Conservation (phyloP, 30 jellyfish, hydroid and myxozoan genomes). For the Mastigias papua region DNA sequence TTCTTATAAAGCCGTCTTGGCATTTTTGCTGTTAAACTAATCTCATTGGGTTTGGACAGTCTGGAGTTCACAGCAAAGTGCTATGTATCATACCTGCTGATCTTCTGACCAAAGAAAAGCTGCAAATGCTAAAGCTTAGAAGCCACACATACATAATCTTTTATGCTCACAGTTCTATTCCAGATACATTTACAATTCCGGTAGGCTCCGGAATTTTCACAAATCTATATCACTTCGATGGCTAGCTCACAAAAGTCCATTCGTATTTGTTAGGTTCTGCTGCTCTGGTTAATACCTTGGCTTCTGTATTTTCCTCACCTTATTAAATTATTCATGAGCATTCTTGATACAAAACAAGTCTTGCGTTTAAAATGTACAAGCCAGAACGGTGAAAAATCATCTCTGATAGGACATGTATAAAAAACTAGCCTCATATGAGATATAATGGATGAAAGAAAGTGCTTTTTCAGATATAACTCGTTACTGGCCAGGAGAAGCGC, state of each 20-base stretch:
- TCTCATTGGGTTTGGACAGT: neutral
- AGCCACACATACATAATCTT: too few species aligned
- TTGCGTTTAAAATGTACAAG: neutral
- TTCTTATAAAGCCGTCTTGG: too few species aligned
- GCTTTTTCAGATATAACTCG: too few species aligned
- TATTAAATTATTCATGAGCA: neutral
- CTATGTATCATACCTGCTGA: constrained; percentile 28
- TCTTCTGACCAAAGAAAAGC: constrained; percentile 9
- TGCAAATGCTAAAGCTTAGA: neutral
- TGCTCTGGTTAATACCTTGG: neutral
- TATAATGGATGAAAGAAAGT: too few species aligned
- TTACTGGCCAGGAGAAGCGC: too few species aligned
- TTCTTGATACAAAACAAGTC: neutral
- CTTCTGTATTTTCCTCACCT: neutral
- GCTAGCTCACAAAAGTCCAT: too few species aligned
- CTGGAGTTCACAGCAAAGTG: neutral
- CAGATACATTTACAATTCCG: neutral
- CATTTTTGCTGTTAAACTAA: too few species aligned
- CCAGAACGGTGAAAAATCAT: too few species aligned
- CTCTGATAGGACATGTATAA: too few species aligned
- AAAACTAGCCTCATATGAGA: too few species aligned
- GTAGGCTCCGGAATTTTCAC: neutral
- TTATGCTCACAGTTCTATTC: too few species aligned
- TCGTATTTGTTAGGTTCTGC: neutral
- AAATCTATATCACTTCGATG: neutral